phyloP scores from a whole-genome alignment of 2,797 vertebrate species.

The Salmo trutta region DNA sequence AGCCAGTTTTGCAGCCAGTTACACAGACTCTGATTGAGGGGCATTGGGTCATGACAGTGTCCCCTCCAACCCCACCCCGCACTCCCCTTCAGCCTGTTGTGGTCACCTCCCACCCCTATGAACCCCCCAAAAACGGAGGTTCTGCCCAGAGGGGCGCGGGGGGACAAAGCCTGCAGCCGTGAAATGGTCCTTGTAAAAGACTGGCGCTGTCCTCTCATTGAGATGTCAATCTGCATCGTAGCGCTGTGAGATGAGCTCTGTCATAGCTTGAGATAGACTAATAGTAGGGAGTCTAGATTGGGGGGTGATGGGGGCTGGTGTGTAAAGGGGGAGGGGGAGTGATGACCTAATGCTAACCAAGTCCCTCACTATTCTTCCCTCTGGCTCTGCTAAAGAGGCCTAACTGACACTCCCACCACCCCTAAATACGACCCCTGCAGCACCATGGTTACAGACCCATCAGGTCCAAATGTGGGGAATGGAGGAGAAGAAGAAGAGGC shows the following conservation, averaged over 20 bases:
- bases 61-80: slow-evolving; percentile 46
- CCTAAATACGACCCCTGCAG: slow-evolving; percentile 35
- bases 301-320: not conserved
- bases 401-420: slow-evolving; percentile 57
- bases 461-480: slow-evolving; percentile 25
- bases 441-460: slow-evolving; percentile 36
- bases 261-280: slow-evolving; percentile 53
- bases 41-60: slow-evolving; percentile 70
- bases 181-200: slow-evolving; percentile 72
- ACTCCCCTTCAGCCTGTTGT: slow-evolving; percentile 10
- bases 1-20: slow-evolving; percentile 66
- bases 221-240: slow-evolving; percentile 82
- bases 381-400: slow-evolving; percentile 8
- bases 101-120: slow-evolving; percentile 28
- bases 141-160: slow-evolving; percentile 33
- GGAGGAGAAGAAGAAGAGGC: not conserved
- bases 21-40: slow-evolving; percentile 72
- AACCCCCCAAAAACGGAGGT: slow-evolving; percentile 39
- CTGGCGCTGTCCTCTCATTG: slow-evolving; percentile 76
- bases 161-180: slow-evolving; percentile 64
- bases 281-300: slow-evolving; percentile 8
- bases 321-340: slow-evolving; percentile 37
- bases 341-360: slow-evolving; percentile 64
- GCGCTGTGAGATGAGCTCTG: slow-evolving; percentile 67
- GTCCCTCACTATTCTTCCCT: slow-evolving; percentile 44